A percentile compares a stretch with the other conserved stretches of the same genome.
Evolutionary conservation across 1,140 invertebrate species (phyloP).

Genomic region (Rhopalosiphum padi): DNA sequence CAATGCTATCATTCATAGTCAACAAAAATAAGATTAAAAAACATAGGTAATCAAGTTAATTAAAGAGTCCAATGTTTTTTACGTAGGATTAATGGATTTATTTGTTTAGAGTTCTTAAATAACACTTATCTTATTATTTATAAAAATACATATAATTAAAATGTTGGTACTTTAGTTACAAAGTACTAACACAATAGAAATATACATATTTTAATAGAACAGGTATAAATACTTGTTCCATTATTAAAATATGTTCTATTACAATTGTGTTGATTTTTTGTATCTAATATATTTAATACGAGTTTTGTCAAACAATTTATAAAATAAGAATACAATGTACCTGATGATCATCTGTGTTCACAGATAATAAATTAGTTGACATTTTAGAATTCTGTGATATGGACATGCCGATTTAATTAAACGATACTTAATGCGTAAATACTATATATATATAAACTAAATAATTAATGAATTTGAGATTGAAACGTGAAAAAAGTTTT

Average conservation of each 20-base stretch:
- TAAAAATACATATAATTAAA: neutral
- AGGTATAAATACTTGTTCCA: neutral
- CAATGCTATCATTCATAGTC: neutral
- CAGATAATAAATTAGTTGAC: conserved; percentile 33
- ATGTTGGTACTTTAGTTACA: neutral
- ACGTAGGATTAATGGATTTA: neutral
- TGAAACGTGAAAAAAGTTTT: neutral
- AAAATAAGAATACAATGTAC: neutral
- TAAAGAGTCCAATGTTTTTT: conserved; percentile 21
- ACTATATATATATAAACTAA: neutral
- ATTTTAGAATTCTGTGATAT: neutral
- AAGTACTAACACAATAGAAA: neutral
- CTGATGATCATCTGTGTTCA: neutral
- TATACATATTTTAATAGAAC: neutral
- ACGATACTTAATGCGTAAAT: neutral
- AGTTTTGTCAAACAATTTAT: neutral
- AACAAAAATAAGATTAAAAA: conserved; percentile 12
- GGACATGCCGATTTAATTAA: neutral
- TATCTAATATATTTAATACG: neutral
- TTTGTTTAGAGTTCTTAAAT: neutral
- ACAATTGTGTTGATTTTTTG: neutral
- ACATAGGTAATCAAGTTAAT: neutral
- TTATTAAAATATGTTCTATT: neutral
- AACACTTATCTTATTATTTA: neutral
- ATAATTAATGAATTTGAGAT: neutral